Evolutionary conservation across 2,888 invertebrate genomes (phyloP).

Genomic region (Salpingus planirostris): DNA sequence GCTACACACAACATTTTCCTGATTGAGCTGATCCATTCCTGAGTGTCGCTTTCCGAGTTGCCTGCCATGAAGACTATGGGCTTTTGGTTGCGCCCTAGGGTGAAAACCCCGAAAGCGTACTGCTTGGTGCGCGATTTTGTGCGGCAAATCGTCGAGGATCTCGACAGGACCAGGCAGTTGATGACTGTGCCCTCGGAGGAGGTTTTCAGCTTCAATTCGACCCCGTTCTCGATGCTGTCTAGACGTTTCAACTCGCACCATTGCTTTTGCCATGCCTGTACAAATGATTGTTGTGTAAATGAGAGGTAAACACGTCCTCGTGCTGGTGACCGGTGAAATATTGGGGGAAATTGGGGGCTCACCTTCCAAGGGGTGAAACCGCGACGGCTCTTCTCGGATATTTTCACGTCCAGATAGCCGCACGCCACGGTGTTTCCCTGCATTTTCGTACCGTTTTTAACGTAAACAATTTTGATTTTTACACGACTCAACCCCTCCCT

Average conservation of each 20-base stretch:
- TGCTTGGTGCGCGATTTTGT: slow-evolving; percentile 58
- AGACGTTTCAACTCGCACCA: slow-evolving; percentile 55
- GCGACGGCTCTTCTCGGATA: slow-evolving; percentile 51
- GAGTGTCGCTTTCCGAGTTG: slow-evolving; percentile 53
- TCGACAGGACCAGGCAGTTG: slow-evolving; percentile 47
- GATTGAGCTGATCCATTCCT: slow-evolving; percentile 61
- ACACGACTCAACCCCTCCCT: slow-evolving; percentile 16
- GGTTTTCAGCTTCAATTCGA: slow-evolving; percentile 50
- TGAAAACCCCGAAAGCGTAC: slow-evolving; percentile 61
- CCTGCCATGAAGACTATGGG: slow-evolving; percentile 58
- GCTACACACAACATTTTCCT: slow-evolving; percentile 44
- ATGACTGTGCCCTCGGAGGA: slow-evolving; percentile 36
- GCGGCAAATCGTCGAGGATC: slow-evolving; percentile 51
- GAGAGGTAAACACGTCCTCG: no score
- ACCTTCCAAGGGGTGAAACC: slow-evolving; percentile 57
- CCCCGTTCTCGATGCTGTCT: slow-evolving; percentile 46
- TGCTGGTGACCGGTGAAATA: no score
- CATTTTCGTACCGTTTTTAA: slow-evolving; percentile 18
- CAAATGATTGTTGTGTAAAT: slow-evolving; percentile 5
- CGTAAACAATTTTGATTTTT: neutral
- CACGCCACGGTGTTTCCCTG: slow-evolving; percentile 37
- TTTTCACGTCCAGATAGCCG: slow-evolving; percentile 56
- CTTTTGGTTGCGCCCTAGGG: slow-evolving; percentile 48
- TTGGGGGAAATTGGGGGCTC: neutral
- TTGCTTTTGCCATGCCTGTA: slow-evolving; percentile 56